Percentiles rank a stretch among this genome's conserved stretches.
phyloP scores from a whole-genome alignment of 2,797 vertebrate genomes.

The Lepus townsendii region DNA sequence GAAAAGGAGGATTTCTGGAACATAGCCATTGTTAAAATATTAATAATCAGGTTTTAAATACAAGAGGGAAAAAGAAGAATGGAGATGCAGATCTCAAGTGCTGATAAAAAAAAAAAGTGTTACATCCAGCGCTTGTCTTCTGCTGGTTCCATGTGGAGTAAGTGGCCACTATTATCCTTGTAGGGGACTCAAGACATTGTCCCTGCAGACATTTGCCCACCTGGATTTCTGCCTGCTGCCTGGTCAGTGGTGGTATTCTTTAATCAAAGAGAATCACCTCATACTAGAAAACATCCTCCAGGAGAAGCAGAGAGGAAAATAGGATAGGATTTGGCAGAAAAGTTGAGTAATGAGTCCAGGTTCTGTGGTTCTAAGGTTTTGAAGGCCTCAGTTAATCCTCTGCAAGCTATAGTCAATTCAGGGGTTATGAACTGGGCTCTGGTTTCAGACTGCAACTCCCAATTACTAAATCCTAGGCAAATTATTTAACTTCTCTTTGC shows the following conservation, averaged over 20 bases:
- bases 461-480: neutral
- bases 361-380: neutral
- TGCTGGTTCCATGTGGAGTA: neutral
- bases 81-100: neutral
- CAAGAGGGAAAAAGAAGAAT: conserved; percentile 14
- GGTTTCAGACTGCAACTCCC: neutral
- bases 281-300: neutral
- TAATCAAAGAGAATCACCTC: neutral
- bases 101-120: neutral
- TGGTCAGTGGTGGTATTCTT: neutral
- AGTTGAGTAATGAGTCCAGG: neutral
- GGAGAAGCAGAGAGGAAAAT: neutral
- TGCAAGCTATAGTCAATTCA: neutral
- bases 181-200: neutral
- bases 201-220: conserved; percentile 4
- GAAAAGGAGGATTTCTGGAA: neutral
- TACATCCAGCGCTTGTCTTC: neutral
- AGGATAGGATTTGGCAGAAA: neutral
- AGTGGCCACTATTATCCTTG: conserved; percentile 9
- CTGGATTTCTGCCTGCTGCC: neutral
- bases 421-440: neutral
- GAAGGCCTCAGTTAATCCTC: neutral
- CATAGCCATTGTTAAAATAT: neutral
- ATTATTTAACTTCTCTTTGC: conserved; percentile 31
- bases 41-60: neutral